Conservation (phyloP, 1,140 invertebrate species). For the Drosophila kurseongensis region DNA sequence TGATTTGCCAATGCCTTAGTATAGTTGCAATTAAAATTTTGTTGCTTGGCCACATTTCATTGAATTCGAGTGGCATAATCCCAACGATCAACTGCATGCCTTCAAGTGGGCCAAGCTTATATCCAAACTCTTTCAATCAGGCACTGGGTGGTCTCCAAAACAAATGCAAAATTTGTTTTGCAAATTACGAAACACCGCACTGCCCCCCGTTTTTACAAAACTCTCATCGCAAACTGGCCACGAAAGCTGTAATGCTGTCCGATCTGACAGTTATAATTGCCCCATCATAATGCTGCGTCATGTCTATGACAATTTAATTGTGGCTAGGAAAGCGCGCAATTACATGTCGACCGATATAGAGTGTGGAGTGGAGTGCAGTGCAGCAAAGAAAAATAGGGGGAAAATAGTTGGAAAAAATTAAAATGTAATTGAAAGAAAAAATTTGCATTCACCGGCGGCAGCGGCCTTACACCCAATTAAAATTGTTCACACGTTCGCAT, state of each 20-base stretch:
- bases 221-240: conserved; percentile 34
- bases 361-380: conserved; percentile 1
- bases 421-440: conserved; percentile 71
- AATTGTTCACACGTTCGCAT: conserved; percentile 83
- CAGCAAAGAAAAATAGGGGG: conserved; percentile 13
- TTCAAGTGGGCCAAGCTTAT: conserved; percentile 4
- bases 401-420: conserved; percentile 33
- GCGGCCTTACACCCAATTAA: conserved; percentile 80
- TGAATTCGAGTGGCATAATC: not conserved
- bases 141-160: conserved; percentile 25
- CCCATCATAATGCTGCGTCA: conserved; percentile 77
- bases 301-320: conserved; percentile 82
- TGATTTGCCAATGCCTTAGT: too few relatives aligned
- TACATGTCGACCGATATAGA: conserved; percentile 52
- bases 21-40: not conserved
- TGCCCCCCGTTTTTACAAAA: conserved; percentile 12
- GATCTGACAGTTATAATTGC: conserved; percentile 78
- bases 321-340: conserved; percentile 78
- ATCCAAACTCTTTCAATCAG: conserved; percentile 7
- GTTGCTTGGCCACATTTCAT: not conserved
- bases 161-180: conserved; percentile 31
- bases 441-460: conserved; percentile 69
- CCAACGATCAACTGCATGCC: not conserved
- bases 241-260: conserved; percentile 61
- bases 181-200: conserved; percentile 17